Percentiles rank a stretch among this genome's conserved stretches.
Evolutionary conservation across 2,113 vertebrate species (phyloP).

Genomic region (Gobiocypris rarus): DNA sequence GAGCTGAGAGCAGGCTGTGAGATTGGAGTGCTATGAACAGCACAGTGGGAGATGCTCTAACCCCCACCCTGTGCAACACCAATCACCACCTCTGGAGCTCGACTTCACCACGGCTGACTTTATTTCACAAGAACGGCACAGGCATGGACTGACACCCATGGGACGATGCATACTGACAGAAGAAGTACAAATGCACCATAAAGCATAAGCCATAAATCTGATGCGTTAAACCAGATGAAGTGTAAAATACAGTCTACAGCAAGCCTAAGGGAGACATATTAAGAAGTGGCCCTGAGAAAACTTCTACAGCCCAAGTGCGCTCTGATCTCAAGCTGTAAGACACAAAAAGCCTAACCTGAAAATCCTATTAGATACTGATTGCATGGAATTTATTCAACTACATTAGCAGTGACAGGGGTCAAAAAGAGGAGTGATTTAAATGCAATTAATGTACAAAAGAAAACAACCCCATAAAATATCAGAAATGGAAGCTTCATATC

Average conservation of each 20-base stretch:
- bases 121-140: constrained; percentile 32
- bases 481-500: constrained; percentile 57
- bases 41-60: constrained; percentile 73
- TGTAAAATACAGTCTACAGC: not conserved
- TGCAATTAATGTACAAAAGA: constrained; percentile 34
- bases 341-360: constrained; percentile 52
- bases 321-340: constrained; percentile 56
- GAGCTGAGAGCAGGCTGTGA: constrained; percentile 73
- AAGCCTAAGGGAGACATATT: not conserved
- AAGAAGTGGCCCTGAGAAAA: not conserved
- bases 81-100: constrained; percentile 45
- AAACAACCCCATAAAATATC: not conserved
- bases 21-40: constrained; percentile 75
- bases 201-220: not conserved
- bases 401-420: constrained; percentile 64
- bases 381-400: constrained; percentile 49
- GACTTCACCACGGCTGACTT: constrained; percentile 28
- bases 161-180: constrained; percentile 16
- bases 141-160: not conserved
- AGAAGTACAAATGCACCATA: not conserved
- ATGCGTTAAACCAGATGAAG: not conserved
- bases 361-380: not conserved
- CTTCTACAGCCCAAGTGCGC: not conserved
- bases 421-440: constrained; percentile 62
- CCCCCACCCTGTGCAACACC: constrained; percentile 53